Evolutionary conservation across 1,140 invertebrate genomes (phyloP).

Genomic region (Dendroctonus ponderosae): DNA sequence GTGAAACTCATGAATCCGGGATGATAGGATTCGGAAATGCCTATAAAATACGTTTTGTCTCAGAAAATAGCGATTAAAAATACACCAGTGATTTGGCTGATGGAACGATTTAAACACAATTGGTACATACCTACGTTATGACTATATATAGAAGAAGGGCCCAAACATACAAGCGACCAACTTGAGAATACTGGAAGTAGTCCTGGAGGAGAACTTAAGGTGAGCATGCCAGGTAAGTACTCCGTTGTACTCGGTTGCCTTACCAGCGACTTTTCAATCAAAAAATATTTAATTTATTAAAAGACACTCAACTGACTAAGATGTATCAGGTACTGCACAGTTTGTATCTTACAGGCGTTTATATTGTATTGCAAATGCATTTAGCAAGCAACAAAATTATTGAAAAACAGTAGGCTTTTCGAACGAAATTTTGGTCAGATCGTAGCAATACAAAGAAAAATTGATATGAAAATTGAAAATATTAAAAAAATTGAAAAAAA

Average conservation of each 20-base stretch:
- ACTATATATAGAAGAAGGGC: constrained; percentile 86
- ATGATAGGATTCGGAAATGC: constrained; percentile 71
- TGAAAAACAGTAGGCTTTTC: too few species aligned
- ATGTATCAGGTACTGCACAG: too few species aligned
- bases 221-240: constrained; percentile 88
- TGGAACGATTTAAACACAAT: too few species aligned
- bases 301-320: not conserved
- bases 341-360: too few species aligned
- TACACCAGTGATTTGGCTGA: too few species aligned
- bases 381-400: too few species aligned
- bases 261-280: constrained; percentile 50
- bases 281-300: not conserved
- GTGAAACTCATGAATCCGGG: constrained; percentile 86
- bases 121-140: constrained; percentile 64
- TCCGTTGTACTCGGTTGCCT: constrained; percentile 82
- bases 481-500: too few species aligned
- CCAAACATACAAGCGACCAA: constrained; percentile 89
- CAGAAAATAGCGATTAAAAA: too few species aligned
- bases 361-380: too few species aligned
- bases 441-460: too few species aligned
- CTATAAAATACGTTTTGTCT: constrained; percentile 46
- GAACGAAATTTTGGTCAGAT: too few species aligned
- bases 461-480: too few species aligned
- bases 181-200: constrained; percentile 87
- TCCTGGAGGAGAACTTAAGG: constrained; percentile 71